Conservation (phyloP, 2,888 invertebrate species). For the Caenorhabditis imperialis region DNA sequence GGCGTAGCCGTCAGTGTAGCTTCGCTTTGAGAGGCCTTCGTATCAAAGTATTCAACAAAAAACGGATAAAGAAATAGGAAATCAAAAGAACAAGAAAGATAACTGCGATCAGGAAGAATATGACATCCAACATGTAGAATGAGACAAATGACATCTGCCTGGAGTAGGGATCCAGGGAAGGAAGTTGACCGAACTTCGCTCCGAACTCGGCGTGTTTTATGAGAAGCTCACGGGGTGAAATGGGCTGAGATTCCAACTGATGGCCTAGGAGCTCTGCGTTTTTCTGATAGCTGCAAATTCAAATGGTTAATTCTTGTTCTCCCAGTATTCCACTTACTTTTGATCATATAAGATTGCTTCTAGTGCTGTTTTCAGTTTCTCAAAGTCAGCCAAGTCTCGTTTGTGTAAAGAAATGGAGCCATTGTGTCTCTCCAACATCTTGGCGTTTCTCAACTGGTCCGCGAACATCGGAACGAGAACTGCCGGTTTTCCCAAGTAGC, state of each 20-base stretch:
- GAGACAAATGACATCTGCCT: constrained; percentile 37
- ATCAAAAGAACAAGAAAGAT: neutral
- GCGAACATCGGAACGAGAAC: constrained; percentile 40
- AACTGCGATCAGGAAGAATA: neutral
- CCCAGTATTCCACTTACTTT: constrained; percentile 2
- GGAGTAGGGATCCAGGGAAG: constrained; percentile 26
- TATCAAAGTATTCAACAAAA: too few species aligned
- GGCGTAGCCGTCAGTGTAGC: too few species aligned
- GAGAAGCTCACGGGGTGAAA: constrained; percentile 27
- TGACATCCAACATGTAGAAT: constrained; percentile 32
- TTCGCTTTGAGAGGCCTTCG: too few species aligned
- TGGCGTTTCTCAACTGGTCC: constrained; percentile 39
- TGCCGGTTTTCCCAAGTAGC: constrained; percentile 39
- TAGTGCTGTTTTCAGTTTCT: constrained; percentile 10
- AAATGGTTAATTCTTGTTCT: neutral
- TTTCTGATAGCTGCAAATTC: constrained; percentile 8
- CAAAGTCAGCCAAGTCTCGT: constrained; percentile 15
- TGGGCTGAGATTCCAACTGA: constrained; percentile 28
- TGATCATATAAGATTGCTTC: constrained; percentile 13
- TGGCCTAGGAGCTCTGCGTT: constrained; percentile 14
- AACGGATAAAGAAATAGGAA: neutral
- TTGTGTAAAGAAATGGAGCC: constrained; percentile 42
- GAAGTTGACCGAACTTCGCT: constrained; percentile 34
- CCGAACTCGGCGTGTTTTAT: constrained; percentile 35
- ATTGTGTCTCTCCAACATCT: constrained; percentile 43